Base-by-base conservation (phyloP, 2,888 invertebrate genomes). In the Phymatocera aterrima region DNA sequence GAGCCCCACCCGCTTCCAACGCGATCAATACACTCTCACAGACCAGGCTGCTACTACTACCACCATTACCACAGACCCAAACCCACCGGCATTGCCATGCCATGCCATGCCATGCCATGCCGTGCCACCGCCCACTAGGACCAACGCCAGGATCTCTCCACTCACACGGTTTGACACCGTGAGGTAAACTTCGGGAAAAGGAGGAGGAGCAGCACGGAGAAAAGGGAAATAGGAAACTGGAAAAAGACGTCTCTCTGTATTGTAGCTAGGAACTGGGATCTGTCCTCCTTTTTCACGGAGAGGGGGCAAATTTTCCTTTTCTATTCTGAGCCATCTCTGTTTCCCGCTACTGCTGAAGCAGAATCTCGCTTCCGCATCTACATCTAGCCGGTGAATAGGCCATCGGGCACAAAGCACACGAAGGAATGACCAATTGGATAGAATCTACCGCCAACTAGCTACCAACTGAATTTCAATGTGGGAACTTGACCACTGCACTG, bases 1-100 rank as follows among this genome's bases (percentile, higher is more conserved):
- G 61, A 78, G 78, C 70, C 78, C 78, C 78, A 74, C 78, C 78
- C 68, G 78, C 83, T 85, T 83, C 83, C 86, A 85, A 83, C 83
- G 83, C 86, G 89, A 90, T 89, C 89, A 90, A 90, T 90, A 89
- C 89, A 86, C 86, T 85, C 86, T 85, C 86, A 85, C 84, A 75
- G 57, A 34, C 51, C 51, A 83, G 83, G 83, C 84, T 83, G 84
- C 84, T 31, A 83, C 82, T 48, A 28, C 79, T 64, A 43, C 74
- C 37, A 43, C 24, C 40, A 46, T 21, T 68, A 40, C 64, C 34
- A 24, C 43, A 40, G 68, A 46, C 24, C 68, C 10, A 28, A 68
- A 40, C 54, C 72, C 43, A 68, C 68, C 43, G 34, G 46, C 46
- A 46, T n/a, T 24, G n/a, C 34, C 70, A 48, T 18, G 15, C 77